Base-by-base conservation (phyloP, 1,140 invertebrate species). In the Chironomus tepperi region DNA sequence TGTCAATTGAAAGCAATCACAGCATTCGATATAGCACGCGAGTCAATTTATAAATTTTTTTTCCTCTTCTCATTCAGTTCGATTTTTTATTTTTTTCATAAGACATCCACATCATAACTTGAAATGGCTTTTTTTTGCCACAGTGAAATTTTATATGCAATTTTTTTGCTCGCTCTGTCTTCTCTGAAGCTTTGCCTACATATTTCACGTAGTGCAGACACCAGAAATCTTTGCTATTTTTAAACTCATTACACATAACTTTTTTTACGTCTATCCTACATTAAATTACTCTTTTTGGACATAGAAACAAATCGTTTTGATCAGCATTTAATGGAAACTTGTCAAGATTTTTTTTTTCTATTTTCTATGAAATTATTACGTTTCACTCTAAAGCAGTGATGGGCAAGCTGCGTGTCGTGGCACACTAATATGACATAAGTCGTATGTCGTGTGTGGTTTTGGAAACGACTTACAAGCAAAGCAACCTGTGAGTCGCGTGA, bases 31-130 rank as follows among this genome's bases (percentile, higher is more conserved):
- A 57, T 57, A 57, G 47, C 47, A 57, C 47, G 47, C 47, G 47
- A 57, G 47, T 57, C 47, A 57, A 57, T 57, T 57, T 57, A 57
- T n/a, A n/a, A 15, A n/a, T 57, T 12, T 57, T 57, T 57, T 57
- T 57, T n/a, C 15, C n/a, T 57, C n/a, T 12, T 57, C 15, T 57
- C 10, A 57, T 57, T n/a, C 10, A 10, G n/a, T n/a, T n/a, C 47
- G 12, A 57, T 34, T 34, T 34, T 57, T 57, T 12, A 57, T 34
- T 34, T 34, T 57, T 57, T 12, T 12, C 1, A 57, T 57, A n/a
- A 57, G 47, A n/a, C 15, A 57, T 57, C 12, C 47, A n/a, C 12
- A 57, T n/a, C 47, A 57, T n/a, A 57, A 12, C 1, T 34, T 34
- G 24, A 34, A 34, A 34, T 34, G 24, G 24, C 24, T 34, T 34